Base-by-base conservation (phyloP, 2,888 invertebrate genomes). In the Spilarctia lutea region DNA sequence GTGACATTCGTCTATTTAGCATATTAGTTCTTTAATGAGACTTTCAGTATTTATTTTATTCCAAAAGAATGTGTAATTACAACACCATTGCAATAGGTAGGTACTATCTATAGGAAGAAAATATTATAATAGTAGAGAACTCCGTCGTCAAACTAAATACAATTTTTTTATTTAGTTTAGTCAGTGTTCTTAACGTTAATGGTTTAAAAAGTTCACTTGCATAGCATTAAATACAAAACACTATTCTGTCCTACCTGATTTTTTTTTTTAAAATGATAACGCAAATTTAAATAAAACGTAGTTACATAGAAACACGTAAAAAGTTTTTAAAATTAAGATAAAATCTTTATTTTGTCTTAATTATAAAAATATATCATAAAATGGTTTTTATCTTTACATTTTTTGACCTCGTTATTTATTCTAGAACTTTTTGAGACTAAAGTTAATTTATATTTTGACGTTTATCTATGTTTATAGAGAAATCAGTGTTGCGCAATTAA, bases 401-500 rank as follows among this genome's bases (percentile, higher is more conserved):
- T 27, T n/a, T 13, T 8, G 24, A 52, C 24, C 20, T 52, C 20
- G 7, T 18, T 6, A 11, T 39, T 39, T n/a, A n/a, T 52, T 52
- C 24, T 52, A 20, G 20, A 52, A 52, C 24, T 52, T 48, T 20
- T 24, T 56, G 20, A 2, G 10, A 10, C 52, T 16, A 45, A 45
- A 0, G 27, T 60, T 2, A 63, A 30, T 63, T 13, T 63, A 16
- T 45, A 30, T 48, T 68, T 48, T 68, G 68, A 68, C 68, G 30
- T 68, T 48, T 68, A n/a, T n/a, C n/a, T n/a, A n/a, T n/a, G n/a
- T n/a, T n/a, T n/a, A 30, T 1, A 30, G 24, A 68, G 10, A 13
- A 48, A 48, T 33, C 24, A 68, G 68, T 33, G 68, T 48, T 68
- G 68, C 30, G 48, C 45, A 48, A 68, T 68, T 48, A 13, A 33